Percentiles rank a stretch among this genome's conserved stretches.
phyloP scores from a whole-genome alignment of 2,113 vertebrate genomes.

The Peromyscus leucopus region DNA sequence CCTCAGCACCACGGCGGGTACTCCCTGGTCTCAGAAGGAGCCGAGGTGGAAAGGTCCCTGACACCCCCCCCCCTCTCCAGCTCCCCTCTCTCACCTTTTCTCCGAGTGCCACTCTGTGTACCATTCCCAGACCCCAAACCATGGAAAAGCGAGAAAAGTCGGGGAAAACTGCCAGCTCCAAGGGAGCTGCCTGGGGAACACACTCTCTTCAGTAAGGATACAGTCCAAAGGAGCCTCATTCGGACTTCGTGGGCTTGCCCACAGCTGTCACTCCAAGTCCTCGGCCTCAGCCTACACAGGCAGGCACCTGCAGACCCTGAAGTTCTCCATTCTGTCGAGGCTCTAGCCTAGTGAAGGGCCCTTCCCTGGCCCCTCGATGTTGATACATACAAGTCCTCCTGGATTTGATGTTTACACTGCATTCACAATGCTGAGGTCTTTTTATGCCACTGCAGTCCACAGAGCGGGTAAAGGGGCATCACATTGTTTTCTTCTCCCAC shows the following conservation, averaged over 20 bases:
- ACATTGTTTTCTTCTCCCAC: no score
- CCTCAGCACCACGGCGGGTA: neutral
- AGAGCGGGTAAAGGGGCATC: neutral
- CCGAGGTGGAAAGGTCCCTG: accelerated
- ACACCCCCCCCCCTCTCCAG: neutral
- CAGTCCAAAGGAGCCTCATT: accelerated
- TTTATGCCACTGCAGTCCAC: neutral
- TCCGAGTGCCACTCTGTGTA: neutral
- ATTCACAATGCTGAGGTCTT: neutral
- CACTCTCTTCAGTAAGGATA: neutral
- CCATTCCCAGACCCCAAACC: neutral
- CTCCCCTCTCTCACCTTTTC: neutral
- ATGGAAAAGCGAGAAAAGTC: neutral
- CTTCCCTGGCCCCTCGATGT: neutral
- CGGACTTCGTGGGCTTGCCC: accelerated
- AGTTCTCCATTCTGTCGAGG: neutral
- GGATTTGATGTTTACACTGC: neutral
- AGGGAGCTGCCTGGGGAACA: neutral
- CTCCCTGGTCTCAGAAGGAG: neutral
- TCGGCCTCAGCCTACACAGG: neutral
- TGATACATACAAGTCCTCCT: neutral
- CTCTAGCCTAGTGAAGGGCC: accelerated
- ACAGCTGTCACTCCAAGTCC: neutral
- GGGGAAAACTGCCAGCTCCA: neutral
- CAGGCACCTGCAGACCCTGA: neutral